Evolutionary conservation across 2,113 vertebrate species (phyloP), one percentile per base, ranked within the genome.

Genomic region (Aldabrachelys gigantea): DNA sequence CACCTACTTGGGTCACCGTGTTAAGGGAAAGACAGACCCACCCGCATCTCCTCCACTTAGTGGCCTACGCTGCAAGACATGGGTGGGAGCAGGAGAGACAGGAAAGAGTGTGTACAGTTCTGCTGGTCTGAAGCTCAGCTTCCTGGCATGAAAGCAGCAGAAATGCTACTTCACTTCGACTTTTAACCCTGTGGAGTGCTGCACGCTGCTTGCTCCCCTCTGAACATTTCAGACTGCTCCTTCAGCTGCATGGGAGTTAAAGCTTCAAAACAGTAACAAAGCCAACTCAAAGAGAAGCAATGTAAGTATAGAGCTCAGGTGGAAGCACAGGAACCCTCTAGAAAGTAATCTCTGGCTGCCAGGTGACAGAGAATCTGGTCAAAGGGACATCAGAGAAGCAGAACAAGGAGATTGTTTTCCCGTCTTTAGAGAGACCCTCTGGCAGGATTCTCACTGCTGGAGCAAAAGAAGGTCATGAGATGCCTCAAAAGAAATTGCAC

Each of bases 371-470:
- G 19, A 75, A 53, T 95, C 83, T 27, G 38, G 47, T 89, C 86
- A 89, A 3, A 5, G 11, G 47, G 11, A 38, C 80, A 96, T 5
- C 56, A 27, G 56, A 89, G 82, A 96, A 96, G 82, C 62, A 1
- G 89, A 80, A 52, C 38, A 19, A 78, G 21, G 4, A 57, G 56
- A 17, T 83, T 75, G 86, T 75, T 93, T 50, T 53, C 82, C 89
- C 54, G 41, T 78, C 69, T 87, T 76, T 17, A 56, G 83, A 91
- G 94, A 85, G 84, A 5, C 6, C 3, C 4, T 2, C 7, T 52
- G 35, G 56, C 3, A 8, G 0, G 69, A 76, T 52, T 1, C 5
- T 76, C 65, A 76, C 52, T 57, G 56, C 29, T 0, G 0, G 41
- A 83, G 38, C n/a, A 65, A 54, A 10, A 88, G 65, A 8, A 88